Conservation (phyloP, 2,888 invertebrate species). For the Drosophila planitibia region DNA sequence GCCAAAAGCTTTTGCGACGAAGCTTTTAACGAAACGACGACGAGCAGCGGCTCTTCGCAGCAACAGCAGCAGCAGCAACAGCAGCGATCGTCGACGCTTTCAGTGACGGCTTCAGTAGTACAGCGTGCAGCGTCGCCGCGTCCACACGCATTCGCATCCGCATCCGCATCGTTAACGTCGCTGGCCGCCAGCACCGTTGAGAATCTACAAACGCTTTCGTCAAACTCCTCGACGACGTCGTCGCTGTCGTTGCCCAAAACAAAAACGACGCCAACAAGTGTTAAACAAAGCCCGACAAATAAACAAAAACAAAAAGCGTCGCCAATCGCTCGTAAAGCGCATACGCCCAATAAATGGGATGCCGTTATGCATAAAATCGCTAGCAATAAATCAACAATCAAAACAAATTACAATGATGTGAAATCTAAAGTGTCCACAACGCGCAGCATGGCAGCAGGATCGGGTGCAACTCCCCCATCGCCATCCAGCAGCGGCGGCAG, state of each 20-base stretch:
- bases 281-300: conserved; percentile 16
- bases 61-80: conserved; percentile 25
- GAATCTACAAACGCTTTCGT: conserved; percentile 43
- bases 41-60: conserved; percentile 26
- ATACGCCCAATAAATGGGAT: conserved; percentile 89
- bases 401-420: conserved; percentile 92
- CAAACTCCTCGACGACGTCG: conserved; percentile 49
- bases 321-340: conserved; percentile 71
- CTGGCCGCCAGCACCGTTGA: conserved; percentile 65
- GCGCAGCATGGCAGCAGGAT: conserved; percentile 47
- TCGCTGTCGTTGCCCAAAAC: conserved; percentile 52
- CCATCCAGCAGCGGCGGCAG: conserved; percentile 38
- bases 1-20: conserved; percentile 82
- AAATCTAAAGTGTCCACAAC: conserved; percentile 92
- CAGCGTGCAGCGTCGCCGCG: conserved; percentile 82
- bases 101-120: conserved; percentile 63
- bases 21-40: conserved; percentile 68
- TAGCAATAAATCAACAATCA: conserved; percentile 87
- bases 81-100: conserved; percentile 50
- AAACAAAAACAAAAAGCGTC: conserved; percentile 13
- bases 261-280: conserved; percentile 46
- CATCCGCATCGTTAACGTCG: conserved; percentile 75
- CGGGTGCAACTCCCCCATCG: neutral
- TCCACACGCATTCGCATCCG: conserved; percentile 79
- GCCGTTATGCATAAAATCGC: conserved; percentile 93